Evolutionary conservation across 2,113 vertebrate genomes (phyloP).

Genomic region (Natator depressus): DNA sequence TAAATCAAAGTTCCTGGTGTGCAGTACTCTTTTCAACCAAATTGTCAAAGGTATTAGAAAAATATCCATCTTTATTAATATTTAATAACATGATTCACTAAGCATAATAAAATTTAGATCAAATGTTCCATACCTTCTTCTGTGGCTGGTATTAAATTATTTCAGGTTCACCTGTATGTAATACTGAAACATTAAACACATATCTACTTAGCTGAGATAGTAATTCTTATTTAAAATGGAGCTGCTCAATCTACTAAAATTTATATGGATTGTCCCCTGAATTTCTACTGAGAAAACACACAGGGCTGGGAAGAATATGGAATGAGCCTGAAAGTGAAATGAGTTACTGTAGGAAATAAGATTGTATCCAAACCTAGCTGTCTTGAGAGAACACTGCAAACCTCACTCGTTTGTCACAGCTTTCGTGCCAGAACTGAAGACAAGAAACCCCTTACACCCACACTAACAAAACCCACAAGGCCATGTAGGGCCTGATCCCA

Average conservation of each 20-base stretch:
- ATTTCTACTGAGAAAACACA: slow-evolving; percentile 4
- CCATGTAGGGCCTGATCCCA: background rate
- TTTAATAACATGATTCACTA: slow-evolving; percentile 58
- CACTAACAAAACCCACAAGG: background rate
- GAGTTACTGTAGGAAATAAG: background rate
- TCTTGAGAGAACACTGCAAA: background rate
- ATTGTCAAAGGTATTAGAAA: slow-evolving; percentile 9
- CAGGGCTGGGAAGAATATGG: background rate
- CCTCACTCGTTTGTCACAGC: background rate
- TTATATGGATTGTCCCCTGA: background rate
- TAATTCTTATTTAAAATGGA: too few species aligned
- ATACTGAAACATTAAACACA: slow-evolving; percentile 4
- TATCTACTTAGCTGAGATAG: background rate
- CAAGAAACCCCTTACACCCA: background rate
- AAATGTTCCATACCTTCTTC: slow-evolving; percentile 24
- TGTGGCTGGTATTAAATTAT: slow-evolving; percentile 11
- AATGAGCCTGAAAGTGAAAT: background rate
- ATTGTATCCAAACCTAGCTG: background rate
- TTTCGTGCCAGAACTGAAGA: background rate
- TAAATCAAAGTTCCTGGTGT: background rate
- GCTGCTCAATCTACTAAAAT: slow-evolving; percentile 17
- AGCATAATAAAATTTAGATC: slow-evolving; percentile 47
- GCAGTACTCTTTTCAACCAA: background rate
- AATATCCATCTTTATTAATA: slow-evolving; percentile 11
- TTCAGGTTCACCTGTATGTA: slow-evolving; percentile 11